These are phyloP conservation scores for Coranthus polyacanthus DNA, from an alignment of 2,797 vertebrate species.

Conservation along the genomic window DNA sequence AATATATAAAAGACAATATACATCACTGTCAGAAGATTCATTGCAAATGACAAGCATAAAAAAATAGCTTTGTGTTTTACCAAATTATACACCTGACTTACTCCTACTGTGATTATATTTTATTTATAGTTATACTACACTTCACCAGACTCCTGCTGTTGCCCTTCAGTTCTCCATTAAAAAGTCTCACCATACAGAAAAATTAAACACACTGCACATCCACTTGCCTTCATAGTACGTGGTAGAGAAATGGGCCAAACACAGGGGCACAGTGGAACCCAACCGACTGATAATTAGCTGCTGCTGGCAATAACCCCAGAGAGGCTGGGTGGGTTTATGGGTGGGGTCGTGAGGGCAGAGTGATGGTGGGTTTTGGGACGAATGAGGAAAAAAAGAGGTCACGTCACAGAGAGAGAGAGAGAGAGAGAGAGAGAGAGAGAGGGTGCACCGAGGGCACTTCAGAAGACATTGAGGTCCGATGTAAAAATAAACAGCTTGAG, in stretches of 20 bases:
- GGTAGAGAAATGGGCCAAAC: constrained; percentile 45
- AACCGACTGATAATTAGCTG: constrained; percentile 64
- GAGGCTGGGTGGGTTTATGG: constrained; percentile 6
- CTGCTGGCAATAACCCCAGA: constrained; percentile 45
- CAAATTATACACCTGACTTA: too few species aligned
- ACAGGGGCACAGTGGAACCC: constrained; percentile 30
- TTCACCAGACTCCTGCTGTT: constrained; percentile 19
- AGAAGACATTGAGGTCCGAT: constrained; percentile 49
- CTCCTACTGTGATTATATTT: neutral
- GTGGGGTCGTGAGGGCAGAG: neutral
- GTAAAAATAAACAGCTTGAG: constrained; percentile 67
- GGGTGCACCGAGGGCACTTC: constrained; percentile 43
- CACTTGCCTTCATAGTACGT: constrained; percentile 9
- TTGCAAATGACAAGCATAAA: too few species aligned
- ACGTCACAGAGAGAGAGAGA: constrained; percentile 7
- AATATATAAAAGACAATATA: too few species aligned
- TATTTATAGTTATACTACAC: too few species aligned
- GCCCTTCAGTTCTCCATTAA: constrained; percentile 29
- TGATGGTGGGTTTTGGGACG: constrained; percentile 15
- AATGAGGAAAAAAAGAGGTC: constrained; percentile 37
- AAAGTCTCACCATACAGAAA: too few species aligned
- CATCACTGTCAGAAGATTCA: too few species aligned
- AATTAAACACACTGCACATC: too few species aligned
- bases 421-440: constrained; percentile 4
- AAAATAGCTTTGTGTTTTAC: too few species aligned